These are phyloP conservation scores for Aphodius granarius DNA, from an alignment of 2,888 invertebrate species.

Conservation along the genomic window DNA sequence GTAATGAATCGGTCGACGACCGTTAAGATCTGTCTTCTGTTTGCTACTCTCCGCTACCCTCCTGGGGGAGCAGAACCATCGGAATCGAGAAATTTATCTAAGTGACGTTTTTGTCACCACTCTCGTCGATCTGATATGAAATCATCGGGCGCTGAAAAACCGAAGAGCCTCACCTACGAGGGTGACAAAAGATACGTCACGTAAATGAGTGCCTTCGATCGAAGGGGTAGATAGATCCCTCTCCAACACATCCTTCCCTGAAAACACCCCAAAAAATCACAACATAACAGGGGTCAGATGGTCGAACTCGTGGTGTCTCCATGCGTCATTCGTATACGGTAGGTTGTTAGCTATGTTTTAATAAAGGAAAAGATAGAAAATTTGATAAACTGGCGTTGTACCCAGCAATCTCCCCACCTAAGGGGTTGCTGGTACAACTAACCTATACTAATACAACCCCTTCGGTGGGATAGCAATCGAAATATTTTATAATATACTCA, in stretches of 20 bases:
- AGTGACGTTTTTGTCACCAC: slow-evolving; percentile 7
- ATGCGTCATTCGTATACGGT: too few relatives aligned
- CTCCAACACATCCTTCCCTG: neutral
- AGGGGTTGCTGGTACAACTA: too few relatives aligned
- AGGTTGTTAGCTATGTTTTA: too few relatives aligned
- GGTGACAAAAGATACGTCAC: slow-evolving; percentile 12
- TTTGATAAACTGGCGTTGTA: too few relatives aligned
- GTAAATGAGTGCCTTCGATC: neutral
- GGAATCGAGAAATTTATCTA: slow-evolving; percentile 11
- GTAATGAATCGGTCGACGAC: neutral
- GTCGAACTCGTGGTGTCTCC: too few relatives aligned
- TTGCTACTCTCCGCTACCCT: too few relatives aligned
- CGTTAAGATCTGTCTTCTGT: neutral
- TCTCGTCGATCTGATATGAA: slow-evolving; percentile 2
- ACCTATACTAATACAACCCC: too few relatives aligned
- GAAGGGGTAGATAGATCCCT: neutral
- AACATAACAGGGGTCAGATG: too few relatives aligned
- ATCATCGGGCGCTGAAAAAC: neutral
- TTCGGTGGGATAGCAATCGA: too few relatives aligned
- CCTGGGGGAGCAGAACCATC: neutral
- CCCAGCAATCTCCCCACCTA: too few relatives aligned
- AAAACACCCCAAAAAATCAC: neutral
- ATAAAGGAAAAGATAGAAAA: too few relatives aligned
- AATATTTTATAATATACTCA: too few relatives aligned
- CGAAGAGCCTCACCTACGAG: neutral